Evolutionary conservation across 2,797 vertebrate species (phyloP).

Genomic region (Nannoperca australis): DNA sequence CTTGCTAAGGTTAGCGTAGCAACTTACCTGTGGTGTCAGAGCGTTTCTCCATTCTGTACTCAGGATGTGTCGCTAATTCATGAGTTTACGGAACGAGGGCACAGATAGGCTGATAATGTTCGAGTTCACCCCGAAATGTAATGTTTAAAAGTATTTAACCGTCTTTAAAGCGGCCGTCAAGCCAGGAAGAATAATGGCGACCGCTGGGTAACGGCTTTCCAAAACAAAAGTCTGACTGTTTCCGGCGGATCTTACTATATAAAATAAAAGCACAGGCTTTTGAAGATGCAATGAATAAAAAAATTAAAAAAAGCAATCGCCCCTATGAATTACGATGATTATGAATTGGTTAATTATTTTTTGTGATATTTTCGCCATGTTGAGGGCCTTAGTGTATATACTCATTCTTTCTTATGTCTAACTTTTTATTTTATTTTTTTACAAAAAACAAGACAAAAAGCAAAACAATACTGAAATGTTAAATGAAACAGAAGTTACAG

Average conservation of each 20-base stretch:
- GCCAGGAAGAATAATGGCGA: conserved; percentile 82
- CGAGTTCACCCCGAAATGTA: background rate
- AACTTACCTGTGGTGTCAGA: conserved; percentile 69
- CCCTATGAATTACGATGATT: background rate
- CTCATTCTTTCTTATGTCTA: background rate
- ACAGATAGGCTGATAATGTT: fast-evolving
- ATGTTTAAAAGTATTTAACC: conserved; percentile 57
- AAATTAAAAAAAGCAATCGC: background rate
- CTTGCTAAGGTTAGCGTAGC: conserved; percentile 73
- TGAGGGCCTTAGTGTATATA: background rate
- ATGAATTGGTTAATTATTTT: background rate
- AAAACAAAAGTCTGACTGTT: conserved; percentile 79
- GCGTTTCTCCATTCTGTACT: conserved; percentile 73
- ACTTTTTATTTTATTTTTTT: background rate
- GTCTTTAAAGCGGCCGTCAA: conserved; percentile 75
- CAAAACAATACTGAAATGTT: background rate
- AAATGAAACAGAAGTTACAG: background rate
- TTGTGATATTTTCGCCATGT: background rate
- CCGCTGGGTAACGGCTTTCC: conserved; percentile 72
- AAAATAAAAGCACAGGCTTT: conserved; percentile 66
- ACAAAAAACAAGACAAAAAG: background rate
- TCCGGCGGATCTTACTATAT: conserved; percentile 70
- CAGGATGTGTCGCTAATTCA: conserved; percentile 9
- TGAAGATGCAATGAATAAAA: background rate
- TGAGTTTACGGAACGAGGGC: background rate